Conservation (phyloP, 1,140 invertebrate species). For the Pantala flavescens region DNA sequence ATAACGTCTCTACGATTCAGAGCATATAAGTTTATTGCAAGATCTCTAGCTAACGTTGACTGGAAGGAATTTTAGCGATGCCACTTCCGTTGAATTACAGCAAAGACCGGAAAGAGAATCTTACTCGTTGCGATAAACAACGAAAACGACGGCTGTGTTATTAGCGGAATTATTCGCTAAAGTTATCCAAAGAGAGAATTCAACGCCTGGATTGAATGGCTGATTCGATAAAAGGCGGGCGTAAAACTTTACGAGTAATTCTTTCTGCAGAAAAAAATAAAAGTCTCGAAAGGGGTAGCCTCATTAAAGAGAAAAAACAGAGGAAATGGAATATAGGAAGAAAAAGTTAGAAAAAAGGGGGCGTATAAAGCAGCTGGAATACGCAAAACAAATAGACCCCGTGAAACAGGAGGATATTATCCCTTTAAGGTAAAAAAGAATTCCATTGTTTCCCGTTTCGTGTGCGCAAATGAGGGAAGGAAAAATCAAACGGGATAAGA, state of each 20-base stretch:
- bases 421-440: neutral
- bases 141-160: no score
- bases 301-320: neutral
- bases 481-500: no score
- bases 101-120: no score
- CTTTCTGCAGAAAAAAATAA: neutral
- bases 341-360: neutral
- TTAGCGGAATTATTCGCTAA: neutral
- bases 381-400: no score
- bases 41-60: no score
- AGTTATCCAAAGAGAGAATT: neutral
- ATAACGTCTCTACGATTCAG: no score
- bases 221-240: neutral
- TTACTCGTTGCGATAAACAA: no score
- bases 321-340: neutral
- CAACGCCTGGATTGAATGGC: neutral
- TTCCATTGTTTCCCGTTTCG: neutral
- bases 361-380: neutral
- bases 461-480: neutral
- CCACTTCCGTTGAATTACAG: no score
- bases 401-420: neutral
- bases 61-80: no score
- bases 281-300: no score
- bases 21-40: no score
- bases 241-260: neutral